Evolutionary conservation across 2,888 invertebrate species (phyloP).

Genomic region (Lymantria monacha): DNA sequence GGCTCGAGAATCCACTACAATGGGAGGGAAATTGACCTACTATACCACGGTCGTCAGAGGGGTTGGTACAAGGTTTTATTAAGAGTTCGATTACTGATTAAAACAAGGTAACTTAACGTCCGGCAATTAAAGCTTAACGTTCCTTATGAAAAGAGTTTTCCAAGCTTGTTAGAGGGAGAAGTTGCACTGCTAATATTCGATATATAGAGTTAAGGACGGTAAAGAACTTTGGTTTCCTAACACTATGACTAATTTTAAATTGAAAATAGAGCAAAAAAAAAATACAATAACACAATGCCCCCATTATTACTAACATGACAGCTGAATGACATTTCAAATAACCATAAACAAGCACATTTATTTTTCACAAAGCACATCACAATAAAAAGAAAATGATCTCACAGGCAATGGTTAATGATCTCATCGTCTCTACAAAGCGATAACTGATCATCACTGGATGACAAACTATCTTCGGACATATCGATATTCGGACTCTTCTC

Average conservation of each 20-base stretch:
- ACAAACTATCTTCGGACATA: slow-evolving; percentile 68
- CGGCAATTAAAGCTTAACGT: too few relatives aligned
- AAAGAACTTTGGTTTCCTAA: too few relatives aligned
- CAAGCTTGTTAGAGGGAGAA: too few relatives aligned
- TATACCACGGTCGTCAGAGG: too few relatives aligned
- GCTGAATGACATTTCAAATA: slow-evolving; percentile 16
- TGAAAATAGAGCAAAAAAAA: background rate
- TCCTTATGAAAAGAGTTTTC: too few relatives aligned
- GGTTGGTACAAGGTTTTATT: too few relatives aligned
- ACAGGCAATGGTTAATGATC: slow-evolving; percentile 44
- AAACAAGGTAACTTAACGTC: too few relatives aligned
- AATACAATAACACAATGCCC: background rate
- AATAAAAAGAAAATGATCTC: slow-evolving; percentile 38
- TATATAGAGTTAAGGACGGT: too few relatives aligned
- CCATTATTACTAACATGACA: slow-evolving; percentile 16
- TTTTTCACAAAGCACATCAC: slow-evolving; percentile 24
- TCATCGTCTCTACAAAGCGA: slow-evolving; percentile 24
- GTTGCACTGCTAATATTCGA: too few relatives aligned
- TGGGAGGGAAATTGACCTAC: too few relatives aligned
- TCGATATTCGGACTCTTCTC: slow-evolving; percentile 28
- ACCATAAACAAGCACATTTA: slow-evolving; percentile 24
- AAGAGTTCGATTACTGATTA: too few relatives aligned
- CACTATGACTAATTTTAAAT: background rate
- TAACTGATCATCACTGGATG: slow-evolving; percentile 32
- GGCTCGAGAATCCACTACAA: too few relatives aligned